Evolutionary conservation across 2,113 vertebrate genomes (phyloP), one percentile per base, ranked within the genome.

Genomic region (Sinocyclocheilus anophthalmus): DNA sequence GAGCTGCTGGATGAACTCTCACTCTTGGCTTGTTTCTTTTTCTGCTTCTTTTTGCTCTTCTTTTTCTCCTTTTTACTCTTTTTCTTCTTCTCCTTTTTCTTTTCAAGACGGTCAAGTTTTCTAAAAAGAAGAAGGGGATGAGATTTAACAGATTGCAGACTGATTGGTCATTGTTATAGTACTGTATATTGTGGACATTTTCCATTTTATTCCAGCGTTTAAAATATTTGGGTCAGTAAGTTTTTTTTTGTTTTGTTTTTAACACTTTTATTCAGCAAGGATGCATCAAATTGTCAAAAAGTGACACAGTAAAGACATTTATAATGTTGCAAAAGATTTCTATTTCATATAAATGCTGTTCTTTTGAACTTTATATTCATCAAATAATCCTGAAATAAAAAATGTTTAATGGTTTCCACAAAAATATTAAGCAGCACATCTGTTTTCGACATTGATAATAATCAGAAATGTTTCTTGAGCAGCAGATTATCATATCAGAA

Each of bases 21-120:
- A 3, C 92, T 92, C 14, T 91, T 94, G 30, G 83, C 93, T 57
- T 93, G 96, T 88, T 90, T 96, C 92, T 97, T 97, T 93, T 96
- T 97, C 85, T 96, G 95, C 89, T 96, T 97, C 89, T 91, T 95
- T 94, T 96, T 98, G 88, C 88, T 93, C 94, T 94, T 97, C 89
- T 93, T 96, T 86, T 97, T 97, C 72, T 96, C 96, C 90, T 95
- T 96, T 84, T 90, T 95, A 22, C 94, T 94, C 77, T 90, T 90
- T 70, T 90, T 86, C 90, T 94, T 96, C 91, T 94, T 96, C 88
- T 95, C 95, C 90, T 96, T 96, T 87, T 97, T 95, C 92, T 98
- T 98, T 85, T 99, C 97, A 45, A 99, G 95, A 72, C 95, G 97
- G 91, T 99, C 98, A 30, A 99, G 94, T 93, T 99, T 99, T 94